Evolutionary conservation across 2,113 vertebrate genomes (phyloP).

Genomic region (Oxygymnocypris stewartii): DNA sequence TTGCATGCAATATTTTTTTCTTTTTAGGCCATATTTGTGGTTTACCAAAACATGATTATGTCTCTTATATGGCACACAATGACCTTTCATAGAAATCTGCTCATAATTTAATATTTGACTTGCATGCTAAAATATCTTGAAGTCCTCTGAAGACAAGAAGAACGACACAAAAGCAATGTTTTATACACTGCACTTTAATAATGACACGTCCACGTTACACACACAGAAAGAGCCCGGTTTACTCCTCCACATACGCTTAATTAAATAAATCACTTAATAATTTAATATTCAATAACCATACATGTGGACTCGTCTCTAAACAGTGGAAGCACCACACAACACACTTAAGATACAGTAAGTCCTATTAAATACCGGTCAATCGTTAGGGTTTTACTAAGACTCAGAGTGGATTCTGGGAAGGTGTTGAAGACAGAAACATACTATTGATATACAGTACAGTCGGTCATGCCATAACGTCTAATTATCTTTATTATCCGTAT

Average conservation of each 20-base stretch:
- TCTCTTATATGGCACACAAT: not conserved
- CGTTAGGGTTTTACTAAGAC: conserved; percentile 54
- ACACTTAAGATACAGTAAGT: conserved; percentile 58
- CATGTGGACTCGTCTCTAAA: conserved; percentile 65
- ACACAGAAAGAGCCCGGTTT: conserved; percentile 25
- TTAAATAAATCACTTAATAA: conserved; percentile 62
- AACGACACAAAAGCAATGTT: conserved; percentile 48
- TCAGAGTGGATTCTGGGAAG: conserved; percentile 23
- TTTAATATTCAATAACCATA: conserved; percentile 70
- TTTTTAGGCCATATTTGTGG: not conserved
- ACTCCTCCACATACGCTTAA: conserved; percentile 49
- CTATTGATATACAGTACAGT: conserved; percentile 29
- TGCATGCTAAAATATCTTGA: not conserved
- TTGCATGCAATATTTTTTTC: too few relatives aligned
- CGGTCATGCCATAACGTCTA: conserved; percentile 33
- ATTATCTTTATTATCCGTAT: not conserved
- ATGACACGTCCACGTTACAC: conserved; percentile 53
- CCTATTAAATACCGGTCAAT: conserved; percentile 62
- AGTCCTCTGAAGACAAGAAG: conserved; percentile 25
- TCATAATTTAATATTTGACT: not conserved
- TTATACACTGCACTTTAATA: conserved; percentile 75
- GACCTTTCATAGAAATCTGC: not conserved
- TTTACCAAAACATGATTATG: not conserved
- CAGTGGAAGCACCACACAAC: conserved; percentile 68
- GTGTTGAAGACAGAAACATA: conserved; percentile 40